Evolutionary conservation across 2,797 vertebrate genomes (phyloP).

Genomic region (Diceros bicornis): DNA sequence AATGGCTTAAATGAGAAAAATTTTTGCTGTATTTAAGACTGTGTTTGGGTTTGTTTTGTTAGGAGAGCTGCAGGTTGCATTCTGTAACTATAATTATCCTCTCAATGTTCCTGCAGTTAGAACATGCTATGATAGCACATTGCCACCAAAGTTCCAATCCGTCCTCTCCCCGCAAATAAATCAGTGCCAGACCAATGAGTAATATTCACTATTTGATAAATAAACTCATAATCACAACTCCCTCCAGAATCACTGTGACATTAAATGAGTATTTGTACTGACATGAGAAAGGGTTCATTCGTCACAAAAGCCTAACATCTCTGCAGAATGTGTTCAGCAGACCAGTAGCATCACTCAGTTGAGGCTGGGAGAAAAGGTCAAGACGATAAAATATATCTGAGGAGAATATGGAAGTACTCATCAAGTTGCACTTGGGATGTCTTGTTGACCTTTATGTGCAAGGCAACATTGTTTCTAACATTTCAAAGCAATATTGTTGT

Average conservation of each 20-base stretch:
- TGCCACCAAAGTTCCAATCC: too few species aligned
- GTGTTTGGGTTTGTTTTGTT: neutral
- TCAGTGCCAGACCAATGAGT: neutral
- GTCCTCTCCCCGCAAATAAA: neutral
- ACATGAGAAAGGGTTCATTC: neutral
- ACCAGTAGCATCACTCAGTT: neutral
- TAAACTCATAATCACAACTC: neutral
- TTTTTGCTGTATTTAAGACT: neutral
- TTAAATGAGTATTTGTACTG: slow-evolving; percentile 11
- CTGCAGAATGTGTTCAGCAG: neutral
- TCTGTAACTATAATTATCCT: neutral
- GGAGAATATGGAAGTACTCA: neutral
- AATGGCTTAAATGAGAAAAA: neutral
- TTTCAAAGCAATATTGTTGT: slow-evolving; percentile 39
- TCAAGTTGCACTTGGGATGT: neutral
- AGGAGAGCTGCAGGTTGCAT: neutral
- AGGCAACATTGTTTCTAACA: neutral
- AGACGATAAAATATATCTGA: slow-evolving; percentile 28
- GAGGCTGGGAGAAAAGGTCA: slow-evolving; percentile 65
- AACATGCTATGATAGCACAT: too few species aligned
- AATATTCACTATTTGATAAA: neutral
- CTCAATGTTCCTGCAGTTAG: neutral
- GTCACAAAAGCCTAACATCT: neutral
- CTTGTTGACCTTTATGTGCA: slow-evolving; percentile 60
- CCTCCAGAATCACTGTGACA: neutral